Percentiles rank a stretch among this genome's conserved stretches.
Evolutionary conservation across 2,797 vertebrate genomes (phyloP).

Genomic region (Acipenser oxyrinchus): DNA sequence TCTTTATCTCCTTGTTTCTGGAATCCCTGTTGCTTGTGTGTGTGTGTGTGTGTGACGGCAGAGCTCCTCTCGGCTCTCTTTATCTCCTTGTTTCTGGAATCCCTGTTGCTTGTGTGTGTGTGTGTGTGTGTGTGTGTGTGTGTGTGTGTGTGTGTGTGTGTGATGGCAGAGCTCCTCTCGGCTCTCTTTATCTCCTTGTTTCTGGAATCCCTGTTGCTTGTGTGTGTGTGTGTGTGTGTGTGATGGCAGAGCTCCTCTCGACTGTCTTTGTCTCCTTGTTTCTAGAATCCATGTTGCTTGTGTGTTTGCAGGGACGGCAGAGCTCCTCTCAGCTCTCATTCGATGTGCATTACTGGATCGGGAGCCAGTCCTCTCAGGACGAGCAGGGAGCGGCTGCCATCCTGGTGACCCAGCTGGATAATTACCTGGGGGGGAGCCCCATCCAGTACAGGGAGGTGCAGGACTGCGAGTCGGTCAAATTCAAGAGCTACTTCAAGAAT

Average conservation of each 20-base stretch:
- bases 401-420: slow-evolving; percentile 74
- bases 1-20: too few relatives aligned
- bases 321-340: slow-evolving; percentile 30
- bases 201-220: too few relatives aligned
- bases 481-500: slow-evolving; percentile 80
- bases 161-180: slow-evolving; percentile 38
- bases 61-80: rapidly evolving
- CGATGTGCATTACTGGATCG: slow-evolving; percentile 85
- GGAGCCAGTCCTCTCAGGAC: slow-evolving; percentile 69
- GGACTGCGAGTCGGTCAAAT: slow-evolving; percentile 66
- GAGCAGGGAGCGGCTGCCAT: slow-evolving; percentile 77
- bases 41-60: not conserved
- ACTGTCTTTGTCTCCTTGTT: not conserved
- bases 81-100: too few relatives aligned
- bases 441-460: slow-evolving; percentile 82
- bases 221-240: slow-evolving; percentile 1
- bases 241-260: too few relatives aligned
- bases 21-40: not conserved
- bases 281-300: too few relatives aligned
- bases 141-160: slow-evolving; percentile 8
- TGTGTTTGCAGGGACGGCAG: slow-evolving; percentile 42
- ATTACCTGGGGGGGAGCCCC: slow-evolving; percentile 57
- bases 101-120: not conserved
- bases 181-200: too few relatives aligned
- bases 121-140: slow-evolving; percentile 10